Evolutionary conservation across 2,888 invertebrate genomes (phyloP), one percentile per base, ranked within the genome.

Genomic region (Macaria liturata): DNA sequence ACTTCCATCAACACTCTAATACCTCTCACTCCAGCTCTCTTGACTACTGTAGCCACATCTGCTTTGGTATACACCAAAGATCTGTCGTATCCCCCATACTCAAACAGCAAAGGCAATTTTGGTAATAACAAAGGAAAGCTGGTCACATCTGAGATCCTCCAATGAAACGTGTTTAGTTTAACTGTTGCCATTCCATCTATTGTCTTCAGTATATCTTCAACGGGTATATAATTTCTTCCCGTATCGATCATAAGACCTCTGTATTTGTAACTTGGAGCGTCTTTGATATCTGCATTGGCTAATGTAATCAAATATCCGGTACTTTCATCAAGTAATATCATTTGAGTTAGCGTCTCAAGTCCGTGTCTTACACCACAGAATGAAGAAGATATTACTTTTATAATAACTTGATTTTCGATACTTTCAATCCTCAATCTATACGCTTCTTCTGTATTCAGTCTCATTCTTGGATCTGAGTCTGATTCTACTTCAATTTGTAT

Each of bases 181-280:
- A 95, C 95, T 53, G 95, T 94, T 0, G 96, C 94, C 98, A 98
- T 98, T 3, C 95, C 97, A 49, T 96, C 95, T 69, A 98, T 82
- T 3, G 96, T 95, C 32, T 94, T 93, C 75, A 95, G 94, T 50
- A 96, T 89, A 66, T 95, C 93, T 34, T 93, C 92, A 4, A 97
- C 87, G 2, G 96, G 95, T 70, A 98, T 95, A 78, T 94, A 98
- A 80, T 98, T 98, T 43, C 98, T 92, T 0, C 97, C 96, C 0
- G 98, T 97, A 76, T 98, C 98, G 46, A 98, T 83, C 93, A 98
- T 95, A 0, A 98, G 80, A 1, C 98, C 98, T 59, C 98, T 94
- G 78, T 97, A 97, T 75, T 84, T 91, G 67, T 92, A 93, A 53
- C 94, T 92, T 0, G 98, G 98, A 32, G 93, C 94, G 83, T 99